Evolutionary conservation across 2,888 invertebrate species (phyloP).

Genomic region (Cyclophora albipunctata): DNA sequence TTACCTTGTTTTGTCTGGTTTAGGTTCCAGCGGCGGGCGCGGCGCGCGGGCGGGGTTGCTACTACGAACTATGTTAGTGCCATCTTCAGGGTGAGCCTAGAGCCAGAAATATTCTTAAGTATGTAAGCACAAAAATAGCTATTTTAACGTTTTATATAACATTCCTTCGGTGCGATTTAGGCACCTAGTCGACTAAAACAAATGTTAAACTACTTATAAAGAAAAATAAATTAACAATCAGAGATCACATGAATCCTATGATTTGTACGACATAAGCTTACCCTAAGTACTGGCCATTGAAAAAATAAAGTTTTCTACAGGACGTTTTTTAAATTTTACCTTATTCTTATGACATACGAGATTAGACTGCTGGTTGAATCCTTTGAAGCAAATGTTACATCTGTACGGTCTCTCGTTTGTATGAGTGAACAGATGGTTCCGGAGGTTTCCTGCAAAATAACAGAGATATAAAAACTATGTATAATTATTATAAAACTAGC

Average conservation of each 20-base stretch:
- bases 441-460: conserved; percentile 77
- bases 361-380: conserved; percentile 88
- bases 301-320: no score
- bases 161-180: no score
- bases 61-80: conserved; percentile 17
- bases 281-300: no score
- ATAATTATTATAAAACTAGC: no score
- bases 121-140: no score
- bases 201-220: no score
- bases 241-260: no score
- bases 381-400: conserved; percentile 82
- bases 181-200: no score
- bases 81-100: conserved; percentile 51
- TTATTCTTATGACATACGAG: conserved; percentile 85
- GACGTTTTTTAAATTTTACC: conserved; percentile 37
- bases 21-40: conserved; percentile 22
- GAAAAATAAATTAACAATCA: no score
- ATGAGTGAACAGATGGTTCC: conserved; percentile 86
- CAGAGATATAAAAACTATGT: neutral
- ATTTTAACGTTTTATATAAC: no score
- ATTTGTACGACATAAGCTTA: no score
- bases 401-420: conserved; percentile 86
- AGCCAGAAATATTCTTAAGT: neutral
- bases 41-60: conserved; percentile 23
- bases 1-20: conserved; percentile 36